Percentiles rank a stretch among this genome's conserved stretches.
phyloP scores from a whole-genome alignment of 1,140 invertebrate genomes.

The Aleiodes sp. region DNA sequence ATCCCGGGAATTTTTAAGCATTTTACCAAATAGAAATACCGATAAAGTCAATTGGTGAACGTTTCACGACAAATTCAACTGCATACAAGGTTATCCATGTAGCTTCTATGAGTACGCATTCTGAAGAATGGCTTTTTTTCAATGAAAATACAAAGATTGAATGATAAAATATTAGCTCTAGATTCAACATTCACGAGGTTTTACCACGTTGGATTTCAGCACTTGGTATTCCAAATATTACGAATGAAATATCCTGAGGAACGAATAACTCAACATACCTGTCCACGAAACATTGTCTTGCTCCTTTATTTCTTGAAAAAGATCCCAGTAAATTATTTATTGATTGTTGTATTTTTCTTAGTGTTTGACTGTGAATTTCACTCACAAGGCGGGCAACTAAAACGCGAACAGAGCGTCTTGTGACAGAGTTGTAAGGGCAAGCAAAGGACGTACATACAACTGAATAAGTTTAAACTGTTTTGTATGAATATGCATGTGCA shows the following conservation, averaged over 20 bases:
- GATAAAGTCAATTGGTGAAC: too few species aligned
- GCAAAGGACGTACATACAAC: background rate
- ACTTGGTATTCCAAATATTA: background rate
- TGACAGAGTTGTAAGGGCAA: background rate
- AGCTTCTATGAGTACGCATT: too few species aligned
- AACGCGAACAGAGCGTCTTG: conserved; percentile 6
- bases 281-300: conserved; percentile 45
- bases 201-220: background rate
- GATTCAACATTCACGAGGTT: background rate
- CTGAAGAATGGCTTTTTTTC: too few species aligned
- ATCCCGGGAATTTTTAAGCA: too few species aligned
- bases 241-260: background rate
- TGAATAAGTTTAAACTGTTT: conserved; percentile 6
- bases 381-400: background rate
- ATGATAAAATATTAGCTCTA: too few species aligned
- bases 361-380: background rate
- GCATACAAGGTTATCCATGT: too few species aligned
- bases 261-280: conserved; percentile 44
- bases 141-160: too few species aligned
- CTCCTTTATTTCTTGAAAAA: conserved; percentile 10
- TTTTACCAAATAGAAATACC: too few species aligned
- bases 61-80: too few species aligned
- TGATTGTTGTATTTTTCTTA: background rate
- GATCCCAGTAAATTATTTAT: background rate
- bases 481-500: conserved; percentile 44